Base-by-base conservation (phyloP, 2,888 invertebrate genomes). In the Dioctria linearis region DNA sequence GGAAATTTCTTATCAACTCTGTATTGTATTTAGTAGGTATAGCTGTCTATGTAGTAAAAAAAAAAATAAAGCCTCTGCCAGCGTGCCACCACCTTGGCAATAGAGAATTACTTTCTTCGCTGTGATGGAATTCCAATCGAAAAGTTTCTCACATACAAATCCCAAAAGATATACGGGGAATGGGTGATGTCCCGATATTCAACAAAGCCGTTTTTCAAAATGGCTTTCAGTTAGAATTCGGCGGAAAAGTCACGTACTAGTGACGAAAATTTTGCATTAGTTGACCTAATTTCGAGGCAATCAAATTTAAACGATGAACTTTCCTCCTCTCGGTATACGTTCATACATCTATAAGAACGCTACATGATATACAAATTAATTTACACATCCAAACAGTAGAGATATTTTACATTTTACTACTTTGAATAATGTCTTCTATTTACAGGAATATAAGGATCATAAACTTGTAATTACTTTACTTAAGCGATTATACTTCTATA, bases 271-370 rank as follows among this genome's bases (percentile, higher is more conserved):
- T 65, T 65, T 65, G 65, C 40, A 65, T 65, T 65, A 65, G 65
- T 65, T 65, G 65, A 65, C 65, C 65, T 42, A 65, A 65, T 65
- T 65, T 65, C 65, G 65, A n/a, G 65, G 65, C 65, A 65, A 65
- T 39, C 65, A 65, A 65, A 65, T 65, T 40, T 42, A 37, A 65
- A 13, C 63, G 42, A 25, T 25, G 25, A 25, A n/a, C 39, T 65
- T 65, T n/a, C 63, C 4, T 9, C 39, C n/a, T 42, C n/a, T 25
- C 2, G 25, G 25, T 25, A 25, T 2, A 25, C 2, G 2, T 25
- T 2, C 25, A 25, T 25, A 25, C 25, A 25, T 25, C 25, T 25
- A 25, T 25, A 25, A 2, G 25, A 25, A 25, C 0, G 25, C 25
- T 25, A 25, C 25, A 25, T 25, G 25, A 25, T 25, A n/a, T n/a